Conservation (phyloP, 2,797 vertebrate species). For the Eleutherodactylus coqui region DNA sequence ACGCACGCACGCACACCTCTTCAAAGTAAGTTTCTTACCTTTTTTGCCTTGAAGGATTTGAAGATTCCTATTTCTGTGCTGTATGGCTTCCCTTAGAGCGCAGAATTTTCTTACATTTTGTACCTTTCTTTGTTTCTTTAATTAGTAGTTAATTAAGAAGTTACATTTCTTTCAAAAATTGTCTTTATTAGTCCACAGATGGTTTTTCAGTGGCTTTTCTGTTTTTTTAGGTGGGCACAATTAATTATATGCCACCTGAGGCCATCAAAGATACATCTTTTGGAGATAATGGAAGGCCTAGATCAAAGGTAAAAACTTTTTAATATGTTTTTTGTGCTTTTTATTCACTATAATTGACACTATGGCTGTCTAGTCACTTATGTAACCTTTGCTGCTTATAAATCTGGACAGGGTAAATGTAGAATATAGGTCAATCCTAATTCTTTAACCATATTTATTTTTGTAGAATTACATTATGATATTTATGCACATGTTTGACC, state of each 20-base stretch:
- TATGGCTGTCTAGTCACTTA: neutral
- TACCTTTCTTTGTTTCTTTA: too few species aligned
- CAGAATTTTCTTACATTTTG: too few species aligned
- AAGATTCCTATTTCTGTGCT: too few species aligned
- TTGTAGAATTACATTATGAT: too few species aligned
- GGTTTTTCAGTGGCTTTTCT: neutral
- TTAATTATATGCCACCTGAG: slow-evolving; percentile 98
- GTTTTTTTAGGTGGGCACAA: slow-evolving; percentile 88
- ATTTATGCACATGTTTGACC: too few species aligned
- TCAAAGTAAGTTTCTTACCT: too few species aligned
- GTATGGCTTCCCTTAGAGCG: too few species aligned
- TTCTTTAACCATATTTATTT: neutral
- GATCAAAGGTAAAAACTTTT: slow-evolving; percentile 86
- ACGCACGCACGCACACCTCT: too few species aligned
- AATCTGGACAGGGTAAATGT: neutral
- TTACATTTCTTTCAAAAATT: too few species aligned
- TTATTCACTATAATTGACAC: neutral
- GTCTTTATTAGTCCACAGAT: neutral
- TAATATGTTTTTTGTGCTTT: neutral
- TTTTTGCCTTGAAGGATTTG: too few species aligned
- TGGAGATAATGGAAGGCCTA: slow-evolving; percentile 83
- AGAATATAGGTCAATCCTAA: neutral
- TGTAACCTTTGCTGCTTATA: too few species aligned
- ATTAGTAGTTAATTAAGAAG: too few species aligned
- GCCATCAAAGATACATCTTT: slow-evolving; percentile 92